A percentile compares a stretch with the other conserved stretches of the same genome.
Evolutionary conservation across 2,113 vertebrate genomes (phyloP).

Genomic region (Smithornis capensis): DNA sequence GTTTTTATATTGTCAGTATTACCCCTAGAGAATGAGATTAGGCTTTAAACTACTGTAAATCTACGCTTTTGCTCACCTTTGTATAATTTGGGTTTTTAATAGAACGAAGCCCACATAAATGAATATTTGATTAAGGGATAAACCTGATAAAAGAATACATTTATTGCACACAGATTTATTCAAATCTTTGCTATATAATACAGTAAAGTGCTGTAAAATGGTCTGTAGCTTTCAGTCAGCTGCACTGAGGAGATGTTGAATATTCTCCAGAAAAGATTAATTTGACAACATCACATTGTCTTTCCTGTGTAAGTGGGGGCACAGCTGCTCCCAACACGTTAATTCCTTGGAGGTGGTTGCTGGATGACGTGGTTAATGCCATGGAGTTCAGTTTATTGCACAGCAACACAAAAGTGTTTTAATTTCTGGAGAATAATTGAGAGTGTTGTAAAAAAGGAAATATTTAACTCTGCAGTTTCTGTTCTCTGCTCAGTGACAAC

Average conservation of each 20-base stretch:
- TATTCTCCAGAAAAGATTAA: constrained; percentile 48
- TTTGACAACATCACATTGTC: constrained; percentile 62
- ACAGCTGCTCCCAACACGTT: not conserved
- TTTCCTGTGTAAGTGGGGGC: constrained; percentile 51
- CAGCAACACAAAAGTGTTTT: not conserved
- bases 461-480: not conserved
- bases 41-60: constrained; percentile 74
- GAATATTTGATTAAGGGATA: constrained; percentile 73
- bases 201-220: constrained; percentile 55
- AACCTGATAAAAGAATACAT: constrained; percentile 70
- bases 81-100: constrained; percentile 74
- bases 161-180: constrained; percentile 67
- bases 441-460: not conserved
- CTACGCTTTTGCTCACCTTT: constrained; percentile 70
- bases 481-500: not conserved
- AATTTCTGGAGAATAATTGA: not conserved
- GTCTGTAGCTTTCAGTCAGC: constrained; percentile 39
- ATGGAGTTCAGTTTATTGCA: constrained; percentile 1
- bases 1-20: constrained; percentile 74
- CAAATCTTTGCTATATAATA: constrained; percentile 58
- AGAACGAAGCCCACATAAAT: constrained; percentile 68
- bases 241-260: constrained; percentile 30
- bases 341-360: constrained; percentile 17
- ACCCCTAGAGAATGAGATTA: constrained; percentile 67
- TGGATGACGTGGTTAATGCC: not conserved